Base-by-base conservation (phyloP, 2,797 vertebrate species). In the Mareca strepera region DNA sequence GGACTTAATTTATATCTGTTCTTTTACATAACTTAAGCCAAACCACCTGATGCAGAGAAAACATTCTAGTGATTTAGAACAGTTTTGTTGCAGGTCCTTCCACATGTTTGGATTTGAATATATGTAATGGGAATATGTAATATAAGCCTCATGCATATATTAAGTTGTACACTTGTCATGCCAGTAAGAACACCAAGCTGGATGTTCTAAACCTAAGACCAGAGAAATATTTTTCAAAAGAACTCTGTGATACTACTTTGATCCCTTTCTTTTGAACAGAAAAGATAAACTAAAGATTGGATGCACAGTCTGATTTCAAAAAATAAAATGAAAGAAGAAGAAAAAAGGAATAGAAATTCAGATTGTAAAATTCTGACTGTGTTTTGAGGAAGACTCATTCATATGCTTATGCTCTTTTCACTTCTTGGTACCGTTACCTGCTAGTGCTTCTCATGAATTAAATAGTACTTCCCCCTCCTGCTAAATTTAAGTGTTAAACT, bases 321-420 rank as follows among this genome's bases (percentile, higher is more conserved):
- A 88, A 58, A 17, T 7, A 58, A 79, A 43, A 41, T 13, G 26
- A 9, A 48, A 48, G 48, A 58, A 74, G 35, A 77, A 74, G 39
- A 80, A 85, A 48, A 94, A 90, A 56, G 3, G 25, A 6, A 23
- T 18, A 78, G 33, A 86, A 88, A 79, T 86, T 46, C 26, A 52
- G 59, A 8, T 31, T 69, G 67, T 53, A 69, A 69, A 63, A 21
- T 23, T 0, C 0, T 63, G 72, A 26, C 17, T 63, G 17, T n/a
- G 18, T 28, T 64, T 85, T 58, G n/a, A 17, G 66, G 60, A 81
- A 68, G 31, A 43, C 48, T 86, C 11, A 4, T 50, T 86, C 11
- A 4, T 50, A 9, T 55, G n/a, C 8, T 68, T 83, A 4, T 1
- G 5, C 10, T 52, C 46, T 35, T 0, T 69, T 39, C 7, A 4